Base-by-base conservation (phyloP, 2,888 invertebrate species). In the Dasypogon diadema region DNA sequence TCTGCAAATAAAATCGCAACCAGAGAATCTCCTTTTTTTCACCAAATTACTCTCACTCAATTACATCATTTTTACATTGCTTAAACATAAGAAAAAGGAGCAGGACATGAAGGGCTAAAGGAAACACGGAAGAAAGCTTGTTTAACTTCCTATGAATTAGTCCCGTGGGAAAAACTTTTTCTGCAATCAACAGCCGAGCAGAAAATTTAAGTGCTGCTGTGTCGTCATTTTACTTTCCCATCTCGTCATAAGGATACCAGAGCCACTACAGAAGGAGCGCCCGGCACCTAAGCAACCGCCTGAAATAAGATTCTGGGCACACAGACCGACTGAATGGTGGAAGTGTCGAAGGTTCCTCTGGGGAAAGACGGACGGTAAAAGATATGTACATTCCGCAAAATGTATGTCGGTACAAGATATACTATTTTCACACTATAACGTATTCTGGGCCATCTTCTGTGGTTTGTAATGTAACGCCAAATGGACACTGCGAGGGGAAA, bases 181-280 rank as follows among this genome's bases (percentile, higher is more conserved):
- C 54, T 56, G 73, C 73, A 73, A 73, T 73, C 73, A 73, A 73
- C 73, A 73, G 73, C 73, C 73, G 73, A 56, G 37, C 37, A 73
- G 56, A 73, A 73, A 73, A 73, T 73, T 73, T 73, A 73, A 73
- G 73, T 73, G 73, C 73, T 73, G 73, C 73, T 73, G 73, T 73
- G 73, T 73, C 73, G 55, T 73, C 73, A 73, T 56, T 73, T 73
- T 73, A 73, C 54, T 73, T 56, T 73, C 73, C 54, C 51, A 70
- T 51, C 51, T 54, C 70, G 70, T 70, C 70, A 70, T 70, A 70
- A 70, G 70, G 70, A 54, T 34, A 46, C 2, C 51, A 18, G 14
- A 30, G 16, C 12, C 16, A 18, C 18, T n/a, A 14, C 48, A 22
- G 22, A 21, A 26, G 56, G 10, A 26, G 26, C 30, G 14, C n/a